phyloP scores from a whole-genome alignment of 2,888 invertebrate species.

The Amphipoea oculea region DNA sequence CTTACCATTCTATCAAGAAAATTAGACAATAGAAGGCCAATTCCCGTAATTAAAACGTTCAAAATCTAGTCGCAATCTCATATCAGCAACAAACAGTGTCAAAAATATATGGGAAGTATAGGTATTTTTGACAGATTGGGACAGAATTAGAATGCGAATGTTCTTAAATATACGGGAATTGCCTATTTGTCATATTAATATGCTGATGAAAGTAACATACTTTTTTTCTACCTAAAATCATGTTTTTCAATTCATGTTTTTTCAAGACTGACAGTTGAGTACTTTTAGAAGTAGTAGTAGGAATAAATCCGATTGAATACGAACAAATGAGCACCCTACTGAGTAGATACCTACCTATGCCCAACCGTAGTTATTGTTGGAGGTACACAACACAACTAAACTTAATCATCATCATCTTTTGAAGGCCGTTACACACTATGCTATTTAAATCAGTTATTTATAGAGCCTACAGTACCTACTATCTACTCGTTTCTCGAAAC shows the following conservation, averaged over 20 bases:
- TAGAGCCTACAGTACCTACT: slow-evolving; percentile 36
- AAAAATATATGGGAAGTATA: background rate
- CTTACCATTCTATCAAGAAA: background rate
- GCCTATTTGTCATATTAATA: background rate
- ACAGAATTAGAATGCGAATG: background rate
- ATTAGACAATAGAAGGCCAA: too few species aligned
- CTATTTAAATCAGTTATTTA: slow-evolving; percentile 73
- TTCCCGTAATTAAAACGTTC: too few species aligned
- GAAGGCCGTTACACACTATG: slow-evolving; percentile 68
- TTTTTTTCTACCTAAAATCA: background rate
- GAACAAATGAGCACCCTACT: slow-evolving; percentile 44
- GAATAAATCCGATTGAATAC: slow-evolving; percentile 35
- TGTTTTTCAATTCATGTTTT: background rate
- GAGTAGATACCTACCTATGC: slow-evolving; percentile 42
- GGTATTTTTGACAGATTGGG: background rate
- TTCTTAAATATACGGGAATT: background rate
- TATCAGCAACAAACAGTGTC: background rate
- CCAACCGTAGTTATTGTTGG: slow-evolving; percentile 66
- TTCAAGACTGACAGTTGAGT: background rate
- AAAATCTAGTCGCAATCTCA: background rate
- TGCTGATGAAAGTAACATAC: too few species aligned
- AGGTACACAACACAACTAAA: slow-evolving; percentile 74
- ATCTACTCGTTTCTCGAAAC: slow-evolving; percentile 31
- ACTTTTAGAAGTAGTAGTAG: background rate
- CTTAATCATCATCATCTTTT: slow-evolving; percentile 74